These are phyloP conservation scores for Xylocopa sonorina DNA, from an alignment of 1,140 invertebrate species.

Conservation along the genomic window DNA sequence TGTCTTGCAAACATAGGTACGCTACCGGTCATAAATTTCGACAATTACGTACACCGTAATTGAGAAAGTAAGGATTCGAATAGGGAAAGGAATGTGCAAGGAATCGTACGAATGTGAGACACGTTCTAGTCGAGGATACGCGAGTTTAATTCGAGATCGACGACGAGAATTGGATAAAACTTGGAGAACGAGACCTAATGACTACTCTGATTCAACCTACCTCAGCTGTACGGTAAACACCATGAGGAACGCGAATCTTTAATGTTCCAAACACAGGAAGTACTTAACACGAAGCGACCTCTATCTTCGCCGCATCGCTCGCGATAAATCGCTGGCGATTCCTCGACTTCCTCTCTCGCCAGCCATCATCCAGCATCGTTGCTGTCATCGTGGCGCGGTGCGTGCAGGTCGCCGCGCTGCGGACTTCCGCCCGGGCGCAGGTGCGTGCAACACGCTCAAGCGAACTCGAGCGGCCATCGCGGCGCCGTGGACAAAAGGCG, in stretches of 20 bases:
- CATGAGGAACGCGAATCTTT: not conserved
- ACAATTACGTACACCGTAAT: too few relatives aligned
- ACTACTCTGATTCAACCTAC: too few relatives aligned
- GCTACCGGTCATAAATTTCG: too few relatives aligned
- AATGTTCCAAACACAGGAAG: not conserved
- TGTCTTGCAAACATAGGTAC: too few relatives aligned
- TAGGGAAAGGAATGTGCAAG: too few relatives aligned
- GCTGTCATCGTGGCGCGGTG: constrained; percentile 51
- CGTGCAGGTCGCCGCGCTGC: constrained; percentile 40
- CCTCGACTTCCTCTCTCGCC: constrained; percentile 1
- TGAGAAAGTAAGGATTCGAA: too few relatives aligned
- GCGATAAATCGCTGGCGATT: constrained; percentile 54
- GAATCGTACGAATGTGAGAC: too few relatives aligned
- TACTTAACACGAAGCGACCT: not conserved
- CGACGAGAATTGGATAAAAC: too few relatives aligned
- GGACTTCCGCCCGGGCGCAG: constrained; percentile 55
- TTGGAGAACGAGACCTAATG: too few relatives aligned
- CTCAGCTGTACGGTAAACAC: too few relatives aligned
- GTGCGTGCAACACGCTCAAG: constrained; percentile 30
- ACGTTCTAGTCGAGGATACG: too few relatives aligned
- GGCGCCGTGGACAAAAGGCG: constrained; percentile 49
- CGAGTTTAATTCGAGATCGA: too few relatives aligned
- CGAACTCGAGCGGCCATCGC: constrained; percentile 45
- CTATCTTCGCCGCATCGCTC: constrained; percentile 27
- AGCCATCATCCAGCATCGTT: not conserved